Evolutionary conservation across 2,113 vertebrate species (phyloP), one percentile per base, ranked within the genome.

Genomic region (Sterrhoptilus dennistouni): DNA sequence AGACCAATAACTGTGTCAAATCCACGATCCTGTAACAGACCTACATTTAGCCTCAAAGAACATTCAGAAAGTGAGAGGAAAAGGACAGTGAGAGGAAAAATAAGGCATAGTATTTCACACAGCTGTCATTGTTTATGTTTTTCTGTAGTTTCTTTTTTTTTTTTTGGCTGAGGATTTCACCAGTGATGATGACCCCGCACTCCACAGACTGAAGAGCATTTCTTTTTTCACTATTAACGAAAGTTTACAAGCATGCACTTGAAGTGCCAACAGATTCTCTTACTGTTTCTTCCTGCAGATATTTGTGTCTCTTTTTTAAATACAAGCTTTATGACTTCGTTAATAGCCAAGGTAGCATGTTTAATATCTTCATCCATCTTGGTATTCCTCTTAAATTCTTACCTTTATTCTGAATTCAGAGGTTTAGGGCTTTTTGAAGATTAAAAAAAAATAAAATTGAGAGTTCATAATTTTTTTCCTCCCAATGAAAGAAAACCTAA

Each of bases 371-470:
- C 19, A 65, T 13, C 3, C 4, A 63, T 65, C 38, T 68, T 68
- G 27, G 1, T 53, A 64, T 86, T 71, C 13, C 23, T 85, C 20
- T 59, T 72, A 47, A 20, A n/a, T 28, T 50, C 5, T 10, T 52
- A 23, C 31, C 9, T 80, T 72, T 59, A 61, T 65, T 77, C 6
- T 50, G 6, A 71, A 71, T 85, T 45, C 20, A 77, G 40, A 61
- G 10, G 3, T 31, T 50, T 35, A 10, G 5, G 0, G 1, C 2
- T 27, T 54, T 64, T 72, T 71, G 3, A 72, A 57, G 11, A 63
- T 15, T 12, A 8, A 45, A 57, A 57, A 71, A 66, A 71, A 71
- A 16, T 2, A 13, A 59, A 60, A 15, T 9, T 88, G 11, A 52
- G 6, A 20, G 10, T 50, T 57, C 16, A 60, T 45, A 80, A 8